Percentiles rank a stretch among this genome's conserved stretches.
Conservation (phyloP, 2,888 invertebrate species). For the Gordius sp. region DNA sequence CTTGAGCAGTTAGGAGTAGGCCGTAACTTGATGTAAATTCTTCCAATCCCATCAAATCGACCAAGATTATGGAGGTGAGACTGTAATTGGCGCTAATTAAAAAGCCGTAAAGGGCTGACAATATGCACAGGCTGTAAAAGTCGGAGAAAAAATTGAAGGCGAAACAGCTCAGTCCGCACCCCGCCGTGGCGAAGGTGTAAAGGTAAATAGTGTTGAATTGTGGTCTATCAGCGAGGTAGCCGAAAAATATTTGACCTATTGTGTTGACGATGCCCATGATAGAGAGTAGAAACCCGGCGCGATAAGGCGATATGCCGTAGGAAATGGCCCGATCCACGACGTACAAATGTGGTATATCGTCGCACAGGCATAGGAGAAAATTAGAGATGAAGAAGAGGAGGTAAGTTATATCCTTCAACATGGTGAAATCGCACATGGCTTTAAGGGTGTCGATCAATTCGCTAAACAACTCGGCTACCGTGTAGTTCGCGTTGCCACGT, state of each 20-base stretch:
- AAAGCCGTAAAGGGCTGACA: slow-evolving; percentile 49
- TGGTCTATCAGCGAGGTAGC: slow-evolving; percentile 61
- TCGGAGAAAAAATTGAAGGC: slow-evolving; percentile 24
- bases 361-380: slow-evolving; percentile 60
- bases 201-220: slow-evolving; percentile 53
- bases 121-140: slow-evolving; percentile 22
- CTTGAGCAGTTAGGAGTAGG: slow-evolving; percentile 55
- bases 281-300: slow-evolving; percentile 52
- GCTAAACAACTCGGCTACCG: neutral
- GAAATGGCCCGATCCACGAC: slow-evolving; percentile 52
- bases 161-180: slow-evolving; percentile 28
- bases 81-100: slow-evolving; percentile 73
- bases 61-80: slow-evolving; percentile 60
- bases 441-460: neutral
- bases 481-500: neutral
- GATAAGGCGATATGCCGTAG: slow-evolving; percentile 39
- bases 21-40: slow-evolving; percentile 73
- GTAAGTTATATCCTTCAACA: slow-evolving; percentile 53
- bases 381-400: slow-evolving; percentile 51
- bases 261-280: slow-evolving; percentile 65
- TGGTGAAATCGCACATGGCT: slow-evolving; percentile 47
- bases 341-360: slow-evolving; percentile 75
- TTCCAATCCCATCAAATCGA: slow-evolving; percentile 61
- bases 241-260: slow-evolving; percentile 57
- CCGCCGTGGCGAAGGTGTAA: slow-evolving; percentile 46